Base-by-base conservation (phyloP, 1,140 invertebrate species). In the Drosophila kikkawai region DNA sequence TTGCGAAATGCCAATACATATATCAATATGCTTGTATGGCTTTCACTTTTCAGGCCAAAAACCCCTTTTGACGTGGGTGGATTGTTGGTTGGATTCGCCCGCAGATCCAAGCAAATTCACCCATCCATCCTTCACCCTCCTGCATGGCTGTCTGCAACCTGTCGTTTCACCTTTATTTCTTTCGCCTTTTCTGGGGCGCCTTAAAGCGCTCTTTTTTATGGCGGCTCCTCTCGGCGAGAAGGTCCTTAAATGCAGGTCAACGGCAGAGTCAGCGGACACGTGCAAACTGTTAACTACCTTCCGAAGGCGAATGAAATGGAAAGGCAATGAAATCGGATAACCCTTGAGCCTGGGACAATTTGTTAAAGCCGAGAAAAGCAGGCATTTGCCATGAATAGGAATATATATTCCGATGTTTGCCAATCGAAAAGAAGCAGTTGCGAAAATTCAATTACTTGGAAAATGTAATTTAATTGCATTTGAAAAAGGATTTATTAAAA, bases 191-290 rank as follows among this genome's bases (percentile, higher is more conserved):
- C 39, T 19, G 47, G 34, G 36, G 32, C 44, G 36, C 29, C 67
- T 73, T 73, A 51, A 73, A 73, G 68, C 37, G 45, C 34, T 56
- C 32, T 50, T 73, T 73, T 73, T 74, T 73, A 73, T 74, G 55
- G 53, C 53, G 45, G 26, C 55, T 32, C 3, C 48, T 26, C 56
- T 53, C 13, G 51, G 56, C n/a, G 39, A 36, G 47, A 22, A 55
- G 39, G 69, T 61, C 51, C 66, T 69, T 67, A 66, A 74, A 78
- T 50, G 51, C 36, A 78, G 82, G 84, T 86, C 74, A 82, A 39
- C 44, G 79, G 67, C 64, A 59, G 59, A 36, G 56, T 29, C 45
- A 34, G 48, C 41, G 44, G 57, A 51, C 79, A 82, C 77, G 71
- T 85, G 78, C 71, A 48, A 44, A 64, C 56, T 59, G 57, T 70